Base-by-base conservation (phyloP, 2,888 invertebrate species). In the Actias luna region DNA sequence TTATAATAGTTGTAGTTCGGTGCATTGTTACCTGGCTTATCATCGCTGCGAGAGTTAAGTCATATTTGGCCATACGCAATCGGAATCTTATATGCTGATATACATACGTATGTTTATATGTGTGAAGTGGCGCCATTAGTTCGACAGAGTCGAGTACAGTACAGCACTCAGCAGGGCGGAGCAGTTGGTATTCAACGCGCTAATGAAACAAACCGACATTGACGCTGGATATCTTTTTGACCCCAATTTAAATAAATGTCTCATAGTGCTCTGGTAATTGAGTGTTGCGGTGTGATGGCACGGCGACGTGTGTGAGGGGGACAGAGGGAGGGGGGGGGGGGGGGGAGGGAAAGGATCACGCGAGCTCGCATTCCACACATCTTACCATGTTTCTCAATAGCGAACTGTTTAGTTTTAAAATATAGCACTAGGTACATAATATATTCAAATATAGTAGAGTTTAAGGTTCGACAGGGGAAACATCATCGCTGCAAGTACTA, bases 171-270 rank as follows among this genome's bases (percentile, higher is more conserved):
- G 33, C 36, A 16, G 1, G 36, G 36, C 22, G 12, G 12, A 2
- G 22, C 46, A 50, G 46, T 50, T 1, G 10, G 22, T 50, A 50
- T 25, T 25, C 25, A 18, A 5, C 16, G 4, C 18, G 42, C n/a
- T 42, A 42, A 42, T 42, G 42, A 42, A 42, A 42, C 42, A 42
- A 42, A 50, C 25, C 46, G 10, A 50, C 46, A 50, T 25, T 25
- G 10, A 22, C 25, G 25, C 25, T 50, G 46, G 25, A 50, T 25
- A 50, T 22, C 46, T 22, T 50, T 50, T 50, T 50, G 46, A 50
- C 46, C 46, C 46, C 46, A 50, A 50, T 50, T 25, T 22, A 50
- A 50, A 50, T 50, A 50, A 50, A 50, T 4, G 46, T 25, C 22
- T 50, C 46, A 25, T 25, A 50, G 46, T 50, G 10, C 12, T 25